Base-by-base conservation (phyloP, 2,113 vertebrate species). In the Bothrops jararaca region DNA sequence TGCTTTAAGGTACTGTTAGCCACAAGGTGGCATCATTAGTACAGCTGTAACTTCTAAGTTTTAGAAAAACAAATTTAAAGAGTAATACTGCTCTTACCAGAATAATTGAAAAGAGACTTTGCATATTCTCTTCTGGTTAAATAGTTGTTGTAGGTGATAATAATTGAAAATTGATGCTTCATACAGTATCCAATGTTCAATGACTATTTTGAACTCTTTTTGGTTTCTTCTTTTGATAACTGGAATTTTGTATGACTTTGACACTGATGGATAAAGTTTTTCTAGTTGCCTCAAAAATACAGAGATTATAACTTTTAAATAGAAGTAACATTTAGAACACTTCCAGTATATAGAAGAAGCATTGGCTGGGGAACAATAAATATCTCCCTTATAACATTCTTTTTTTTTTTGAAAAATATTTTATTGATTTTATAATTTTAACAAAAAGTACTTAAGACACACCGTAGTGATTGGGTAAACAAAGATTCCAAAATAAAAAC, bases 11-110 rank as follows among this genome's bases (percentile, higher is more conserved):
- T 42, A 20, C 15, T 56, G 9, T 56, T 22, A 53, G n/a, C 92
- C 92, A 93, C 92, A 90, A 93, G 92, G 92, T 90, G 92, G 92
- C 89, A 86, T 90, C 56, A 52, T 90, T 90, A 74, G 13, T 86
- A 90, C 92, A 93, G 92, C 29, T 52, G 29, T 89, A 92, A 92
- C 26, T 42, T 56, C 11, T 45, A 29, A 54, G 23, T 48, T 9
- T 2, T 58, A 48, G 4, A 58, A 56, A 60, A 85, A 26, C 20
- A 52, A 24, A 88, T 50, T 23, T 26, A 39, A 39, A 53, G 26
- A 92, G 24, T 24, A 60, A 45, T 58, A 48, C 18, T 85, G 45
- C 50, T 29, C 45, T 90, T 90, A 7, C 74, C 42, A 85, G 15
- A 42, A 92, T 10, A 26, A n/a, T 60, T 20, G 20, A 90, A 34